Evolutionary conservation across 1,140 invertebrate species (phyloP).

Genomic region (Babylonia areolata): DNA sequence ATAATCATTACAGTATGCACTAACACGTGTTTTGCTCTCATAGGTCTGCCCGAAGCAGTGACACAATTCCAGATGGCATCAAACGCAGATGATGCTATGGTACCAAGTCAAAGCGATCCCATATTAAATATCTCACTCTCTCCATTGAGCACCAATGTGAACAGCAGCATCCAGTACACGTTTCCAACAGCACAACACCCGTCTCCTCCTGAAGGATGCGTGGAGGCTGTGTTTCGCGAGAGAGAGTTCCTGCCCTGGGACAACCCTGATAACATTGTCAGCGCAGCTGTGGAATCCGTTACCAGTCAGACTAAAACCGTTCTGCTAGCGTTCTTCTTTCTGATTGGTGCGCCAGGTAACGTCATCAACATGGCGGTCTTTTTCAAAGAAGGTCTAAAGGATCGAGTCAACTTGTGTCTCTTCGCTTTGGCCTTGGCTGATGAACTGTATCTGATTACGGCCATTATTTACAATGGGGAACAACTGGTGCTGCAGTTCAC

Average conservation of each 20-base stretch:
- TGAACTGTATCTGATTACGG: background rate
- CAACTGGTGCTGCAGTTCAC: background rate
- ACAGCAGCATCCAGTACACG: background rate
- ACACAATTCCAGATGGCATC: no score
- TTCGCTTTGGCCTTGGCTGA: background rate
- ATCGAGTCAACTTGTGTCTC: background rate
- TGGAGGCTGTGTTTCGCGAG: background rate
- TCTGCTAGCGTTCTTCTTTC: background rate
- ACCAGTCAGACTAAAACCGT: background rate
- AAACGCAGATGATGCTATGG: background rate
- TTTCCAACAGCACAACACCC: background rate
- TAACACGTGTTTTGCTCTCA: no score
- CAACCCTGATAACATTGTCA: background rate
- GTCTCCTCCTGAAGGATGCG: background rate
- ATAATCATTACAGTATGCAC: no score
- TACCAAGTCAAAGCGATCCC: background rate
- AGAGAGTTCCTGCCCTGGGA: background rate
- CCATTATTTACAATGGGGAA: background rate
- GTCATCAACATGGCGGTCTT: constrained; percentile 2
- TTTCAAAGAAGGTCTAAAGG: background rate
- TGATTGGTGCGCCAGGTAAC: background rate
- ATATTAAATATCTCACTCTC: background rate
- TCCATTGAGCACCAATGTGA: background rate
- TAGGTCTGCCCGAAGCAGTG: no score
- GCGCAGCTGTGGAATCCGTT: background rate